Conservation (phyloP, 2,888 invertebrate species). For the Bellardia bayeri region DNA sequence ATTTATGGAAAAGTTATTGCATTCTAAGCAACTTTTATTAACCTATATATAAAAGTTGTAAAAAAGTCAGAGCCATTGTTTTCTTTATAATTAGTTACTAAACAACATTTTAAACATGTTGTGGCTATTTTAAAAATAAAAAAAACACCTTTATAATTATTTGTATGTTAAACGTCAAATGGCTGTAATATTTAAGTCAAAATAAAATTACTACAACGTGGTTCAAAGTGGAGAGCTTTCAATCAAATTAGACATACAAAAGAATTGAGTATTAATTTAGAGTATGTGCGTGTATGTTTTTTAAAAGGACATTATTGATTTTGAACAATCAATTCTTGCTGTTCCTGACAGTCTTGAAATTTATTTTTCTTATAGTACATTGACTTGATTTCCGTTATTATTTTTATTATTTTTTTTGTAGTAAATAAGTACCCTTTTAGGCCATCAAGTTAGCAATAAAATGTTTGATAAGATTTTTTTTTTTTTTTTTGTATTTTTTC, state of each 20-base stretch:
- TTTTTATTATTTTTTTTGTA: not conserved
- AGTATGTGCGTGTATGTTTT: not conserved
- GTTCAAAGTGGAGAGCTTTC: not conserved
- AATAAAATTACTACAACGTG: not conserved
- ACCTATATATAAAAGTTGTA: no score
- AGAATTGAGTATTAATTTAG: not conserved
- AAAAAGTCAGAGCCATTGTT: no score
- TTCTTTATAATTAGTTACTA: not conserved
- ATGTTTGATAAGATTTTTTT: conserved; percentile 38
- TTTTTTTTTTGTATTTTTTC: not conserved
- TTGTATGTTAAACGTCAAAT: not conserved
- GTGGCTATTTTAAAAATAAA: no score
- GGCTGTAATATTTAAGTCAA: not conserved
- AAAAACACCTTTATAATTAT: not conserved
- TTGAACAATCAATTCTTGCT: not conserved
- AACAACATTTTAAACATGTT: not conserved
- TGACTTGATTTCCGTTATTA: conserved; percentile 26
- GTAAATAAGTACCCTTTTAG: conserved; percentile 19
- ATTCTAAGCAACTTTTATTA: no score
- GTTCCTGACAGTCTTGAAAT: conserved; percentile 19
- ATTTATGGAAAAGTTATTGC: not conserved
- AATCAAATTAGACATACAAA: not conserved
- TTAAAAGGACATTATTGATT: conserved; percentile 11
- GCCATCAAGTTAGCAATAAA: conserved; percentile 45
- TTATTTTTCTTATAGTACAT: conserved; percentile 4